Evolutionary conservation across 1,140 invertebrate species (phyloP).

Genomic region (Ooceraea biroi): DNA sequence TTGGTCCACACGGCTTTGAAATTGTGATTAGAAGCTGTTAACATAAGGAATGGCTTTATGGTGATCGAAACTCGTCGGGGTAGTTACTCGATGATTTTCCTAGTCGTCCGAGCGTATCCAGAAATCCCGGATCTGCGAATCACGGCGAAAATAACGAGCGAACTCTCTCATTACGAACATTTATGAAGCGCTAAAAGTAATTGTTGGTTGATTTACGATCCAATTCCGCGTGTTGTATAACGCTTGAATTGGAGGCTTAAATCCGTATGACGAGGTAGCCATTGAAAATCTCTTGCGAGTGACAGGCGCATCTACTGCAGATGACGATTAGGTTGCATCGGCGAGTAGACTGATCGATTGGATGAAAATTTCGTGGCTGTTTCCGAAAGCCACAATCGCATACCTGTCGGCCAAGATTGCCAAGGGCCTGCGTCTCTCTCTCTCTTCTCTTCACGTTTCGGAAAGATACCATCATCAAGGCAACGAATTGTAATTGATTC

Average conservation of each 20-base stretch:
- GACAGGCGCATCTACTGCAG: not conserved
- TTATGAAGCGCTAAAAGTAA: conserved; percentile 17
- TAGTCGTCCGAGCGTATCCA: not conserved
- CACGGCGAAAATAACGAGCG: not conserved
- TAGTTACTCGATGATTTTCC: not conserved
- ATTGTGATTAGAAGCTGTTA: not conserved
- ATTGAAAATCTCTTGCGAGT: not conserved
- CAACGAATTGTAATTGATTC: conserved; percentile 82
- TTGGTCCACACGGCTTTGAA: not conserved
- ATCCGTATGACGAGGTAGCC: not conserved
- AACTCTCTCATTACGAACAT: conserved; percentile 8
- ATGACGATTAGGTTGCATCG: not conserved
- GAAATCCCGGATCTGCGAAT: not conserved
- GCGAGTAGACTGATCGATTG: conserved; percentile 18
- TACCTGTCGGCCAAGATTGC: conserved; percentile 33
- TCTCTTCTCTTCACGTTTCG: conserved; percentile 44
- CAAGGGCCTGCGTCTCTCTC: conserved; percentile 55
- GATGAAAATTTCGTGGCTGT: conserved; percentile 48
- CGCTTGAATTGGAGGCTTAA: conserved; percentile 13
- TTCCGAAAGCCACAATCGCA: conserved; percentile 43
- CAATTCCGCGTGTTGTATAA: not conserved
- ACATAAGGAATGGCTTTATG: not conserved
- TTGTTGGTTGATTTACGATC: not conserved
- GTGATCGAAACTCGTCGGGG: not conserved
- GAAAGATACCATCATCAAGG: conserved; percentile 74